A percentile compares a stretch with the other conserved stretches of the same genome.
phyloP scores from a whole-genome alignment of 1,140 invertebrate genomes.

The Danaus melanippus region DNA sequence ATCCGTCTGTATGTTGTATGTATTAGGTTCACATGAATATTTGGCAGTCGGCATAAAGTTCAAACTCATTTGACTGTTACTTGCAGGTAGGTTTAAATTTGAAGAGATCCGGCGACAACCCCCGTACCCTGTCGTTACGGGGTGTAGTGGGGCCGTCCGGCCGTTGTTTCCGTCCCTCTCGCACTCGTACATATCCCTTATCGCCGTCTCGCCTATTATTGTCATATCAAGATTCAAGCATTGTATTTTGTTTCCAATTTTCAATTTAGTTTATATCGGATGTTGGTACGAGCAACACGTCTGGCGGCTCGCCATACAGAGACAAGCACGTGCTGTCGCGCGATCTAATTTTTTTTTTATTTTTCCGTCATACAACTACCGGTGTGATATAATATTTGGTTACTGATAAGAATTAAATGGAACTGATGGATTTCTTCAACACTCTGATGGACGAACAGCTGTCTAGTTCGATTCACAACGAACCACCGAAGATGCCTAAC shows the following conservation, averaged over 20 bases:
- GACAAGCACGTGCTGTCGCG: conserved; percentile 45
- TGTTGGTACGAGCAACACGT: conserved; percentile 62
- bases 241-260: conserved; percentile 70
- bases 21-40: conserved; percentile 12
- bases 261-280: conserved; percentile 69
- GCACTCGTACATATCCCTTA: conserved; percentile 27
- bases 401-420: conserved; percentile 38
- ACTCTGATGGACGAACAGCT: conserved; percentile 50
- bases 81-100: conserved; percentile 61
- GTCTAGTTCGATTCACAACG: conserved; percentile 30
- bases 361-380: conserved; percentile 20
- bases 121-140: conserved; percentile 48
- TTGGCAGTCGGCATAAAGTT: conserved; percentile 30
- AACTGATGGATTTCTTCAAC: conserved; percentile 59
- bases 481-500: conserved; percentile 55
- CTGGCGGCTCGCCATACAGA: conserved; percentile 45
- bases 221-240: conserved; percentile 68
- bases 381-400: conserved; percentile 22
- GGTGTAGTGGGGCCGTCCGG: conserved; percentile 56
- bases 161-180: conserved; percentile 35
- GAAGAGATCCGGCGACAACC: conserved; percentile 63
- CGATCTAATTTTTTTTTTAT: conserved; percentile 30
- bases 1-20: conserved; percentile 26
- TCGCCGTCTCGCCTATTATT: conserved; percentile 65
- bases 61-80: conserved; percentile 38